Percentiles rank a stretch among this genome's conserved stretches.
Conservation (phyloP, 2,797 vertebrate species). For the Novumbra hubbsi region DNA sequence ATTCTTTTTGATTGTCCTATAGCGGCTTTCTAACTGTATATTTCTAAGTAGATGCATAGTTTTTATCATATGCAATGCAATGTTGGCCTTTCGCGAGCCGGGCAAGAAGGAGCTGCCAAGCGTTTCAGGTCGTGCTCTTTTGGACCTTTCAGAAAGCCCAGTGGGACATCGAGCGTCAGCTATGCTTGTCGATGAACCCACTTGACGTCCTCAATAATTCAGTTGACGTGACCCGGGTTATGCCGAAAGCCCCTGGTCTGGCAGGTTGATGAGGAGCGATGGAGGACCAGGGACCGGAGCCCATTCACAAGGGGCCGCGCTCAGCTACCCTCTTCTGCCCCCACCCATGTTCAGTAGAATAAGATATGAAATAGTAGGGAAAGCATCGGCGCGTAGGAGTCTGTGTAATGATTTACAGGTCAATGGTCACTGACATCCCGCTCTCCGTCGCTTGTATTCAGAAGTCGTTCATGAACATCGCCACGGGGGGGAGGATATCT, state of each 20-base stretch:
- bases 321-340: neutral
- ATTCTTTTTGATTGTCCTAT: neutral
- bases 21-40: neutral
- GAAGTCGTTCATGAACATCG: conserved; percentile 33
- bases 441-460: conserved; percentile 38
- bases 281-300: neutral
- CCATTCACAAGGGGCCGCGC: neutral
- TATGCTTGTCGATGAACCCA: conserved; percentile 54
- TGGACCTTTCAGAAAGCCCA: conserved; percentile 62
- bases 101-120: conserved; percentile 50
- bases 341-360: too few relatives aligned
- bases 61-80: conserved; percentile 35
- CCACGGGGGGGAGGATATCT: conserved; percentile 25
- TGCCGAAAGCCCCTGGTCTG: conserved; percentile 47
- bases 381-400: conserved; percentile 29
- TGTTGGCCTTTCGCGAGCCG: conserved; percentile 34
- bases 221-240: conserved; percentile 55
- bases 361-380: too few relatives aligned
- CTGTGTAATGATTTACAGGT: conserved; percentile 55
- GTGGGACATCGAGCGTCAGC: conserved; percentile 60
- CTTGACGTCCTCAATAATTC: conserved; percentile 67
- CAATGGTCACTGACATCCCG: conserved; percentile 60
- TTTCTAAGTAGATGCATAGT: conserved; percentile 3
- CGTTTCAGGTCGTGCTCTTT: conserved; percentile 55
- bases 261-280: conserved; percentile 32